Base-by-base conservation (phyloP, 1,140 invertebrate species). In the Orius laevigatus region DNA sequence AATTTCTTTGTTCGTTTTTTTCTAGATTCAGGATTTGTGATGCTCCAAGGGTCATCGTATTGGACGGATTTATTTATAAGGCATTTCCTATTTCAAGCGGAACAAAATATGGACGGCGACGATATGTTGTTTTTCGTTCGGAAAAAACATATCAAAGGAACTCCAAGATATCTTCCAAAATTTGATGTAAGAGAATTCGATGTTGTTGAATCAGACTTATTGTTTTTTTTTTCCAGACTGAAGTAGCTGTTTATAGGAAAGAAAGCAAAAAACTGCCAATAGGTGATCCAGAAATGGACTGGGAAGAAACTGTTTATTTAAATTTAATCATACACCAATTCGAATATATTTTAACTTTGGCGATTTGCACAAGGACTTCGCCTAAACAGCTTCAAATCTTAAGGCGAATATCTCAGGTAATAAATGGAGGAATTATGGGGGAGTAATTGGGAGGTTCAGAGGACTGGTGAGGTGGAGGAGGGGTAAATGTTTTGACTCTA, bases 271-370 rank as follows among this genome's bases (percentile, higher is more conserved):
- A 95, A 63, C 68, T 96, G 57, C 94, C 94, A 25, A 84, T 90
- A 56, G 87, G 88, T 46, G 92, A 97, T 70, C 83, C 83, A 16
- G 84, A 90, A 60, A 84, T 97, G 57, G 92, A 97, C 70, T 98
- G 94, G 94, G 91, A 98, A 68, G 94, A 98, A 72, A 98, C 94
- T 41, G 91, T 98, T 50, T 98, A 97, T 70, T 72, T 98, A 41
- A 98, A 99, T 71, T 72, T 98, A 56, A 91, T 98, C 54, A 82
- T 98, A 60, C 94, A 98, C 70, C 91, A 97, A 70, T 91, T 98
- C 69, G 89, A 97, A 64, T 99, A 97, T 66, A 93, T 83, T 39
- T 72, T 98, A 38, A 98, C 94, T 9, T 72, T 95, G 66, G 94
- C 93, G 51, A 90, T 98, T 58, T 98, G 94, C 68, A 96, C 91